phyloP scores from a whole-genome alignment of 2,888 invertebrate genomes.

The Philereme vetulata region DNA sequence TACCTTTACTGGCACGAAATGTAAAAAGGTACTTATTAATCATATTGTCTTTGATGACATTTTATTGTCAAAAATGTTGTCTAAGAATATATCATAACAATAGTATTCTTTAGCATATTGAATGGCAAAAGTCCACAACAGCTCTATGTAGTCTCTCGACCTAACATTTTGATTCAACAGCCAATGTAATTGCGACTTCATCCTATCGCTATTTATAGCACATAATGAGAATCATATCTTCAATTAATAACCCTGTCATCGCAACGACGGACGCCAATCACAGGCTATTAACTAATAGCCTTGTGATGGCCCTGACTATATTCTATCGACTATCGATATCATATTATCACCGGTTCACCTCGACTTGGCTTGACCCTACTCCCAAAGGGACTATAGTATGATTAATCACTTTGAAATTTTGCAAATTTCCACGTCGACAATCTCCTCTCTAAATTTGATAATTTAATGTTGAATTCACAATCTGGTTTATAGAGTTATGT shows the following conservation, averaged over 20 bases:
- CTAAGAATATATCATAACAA: background rate
- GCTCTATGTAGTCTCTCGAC: background rate
- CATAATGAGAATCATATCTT: conserved; percentile 40
- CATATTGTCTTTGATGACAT: too few species aligned
- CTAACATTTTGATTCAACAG: background rate
- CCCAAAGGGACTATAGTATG: conserved; percentile 46
- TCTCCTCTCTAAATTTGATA: conserved; percentile 49
- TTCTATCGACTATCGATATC: conserved; percentile 27
- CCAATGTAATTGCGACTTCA: conserved; percentile 10
- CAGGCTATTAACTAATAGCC: conserved; percentile 50
- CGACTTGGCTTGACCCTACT: conserved; percentile 30
- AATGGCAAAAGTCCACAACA: too few species aligned
- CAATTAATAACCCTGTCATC: conserved; percentile 49
- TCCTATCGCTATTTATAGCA: conserved; percentile 6
- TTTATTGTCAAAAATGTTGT: too few species aligned
- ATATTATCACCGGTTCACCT: conserved; percentile 30
- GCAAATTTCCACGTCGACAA: conserved; percentile 48
- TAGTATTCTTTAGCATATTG: background rate
- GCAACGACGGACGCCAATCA: conserved; percentile 39
- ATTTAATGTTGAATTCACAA: conserved; percentile 42
- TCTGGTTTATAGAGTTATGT: conserved; percentile 41
- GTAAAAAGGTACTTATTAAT: too few species aligned
- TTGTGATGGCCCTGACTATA: conserved; percentile 36
- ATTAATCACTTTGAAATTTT: conserved; percentile 58
- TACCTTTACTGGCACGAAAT: too few species aligned